These are phyloP conservation scores for Lampropteryx suffumata DNA, from an alignment of 2,888 invertebrate species.

Conservation along the genomic window DNA sequence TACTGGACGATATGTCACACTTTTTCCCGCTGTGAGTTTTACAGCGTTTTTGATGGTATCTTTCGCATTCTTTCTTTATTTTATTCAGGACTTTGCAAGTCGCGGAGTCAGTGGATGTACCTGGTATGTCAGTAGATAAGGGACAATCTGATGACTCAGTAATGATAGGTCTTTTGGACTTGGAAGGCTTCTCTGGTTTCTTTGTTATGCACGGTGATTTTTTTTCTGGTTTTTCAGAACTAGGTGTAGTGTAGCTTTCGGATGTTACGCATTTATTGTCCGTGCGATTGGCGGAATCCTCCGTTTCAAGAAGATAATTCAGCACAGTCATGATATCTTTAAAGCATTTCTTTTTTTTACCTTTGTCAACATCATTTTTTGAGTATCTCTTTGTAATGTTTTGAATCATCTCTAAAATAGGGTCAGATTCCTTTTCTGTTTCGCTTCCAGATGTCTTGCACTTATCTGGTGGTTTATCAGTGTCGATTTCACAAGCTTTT, in stretches of 20 bases:
- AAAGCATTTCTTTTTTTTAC: constrained; percentile 67
- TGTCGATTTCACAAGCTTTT: constrained; percentile 8
- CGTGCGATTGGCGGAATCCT: constrained; percentile 53
- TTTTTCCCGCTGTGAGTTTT: constrained; percentile 50
- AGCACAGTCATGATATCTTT: constrained; percentile 68
- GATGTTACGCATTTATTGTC: constrained; percentile 21
- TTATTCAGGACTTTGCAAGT: constrained; percentile 68
- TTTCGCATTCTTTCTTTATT: constrained; percentile 72
- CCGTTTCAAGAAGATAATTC: constrained; percentile 71
- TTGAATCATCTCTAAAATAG: constrained; percentile 63
- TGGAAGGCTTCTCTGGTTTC: constrained; percentile 13
- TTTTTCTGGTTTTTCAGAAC: constrained; percentile 16
- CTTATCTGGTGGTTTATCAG: constrained; percentile 8
- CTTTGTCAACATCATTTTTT: constrained; percentile 60
- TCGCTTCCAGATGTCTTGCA: constrained; percentile 20
- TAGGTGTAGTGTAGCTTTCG: constrained; percentile 21
- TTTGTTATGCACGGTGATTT: constrained; percentile 2
- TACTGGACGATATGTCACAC: constrained; percentile 65
- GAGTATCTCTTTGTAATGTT: constrained; percentile 72
- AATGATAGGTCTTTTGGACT: constrained; percentile 39
- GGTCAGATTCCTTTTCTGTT: constrained; percentile 41
- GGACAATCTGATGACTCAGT: constrained; percentile 52
- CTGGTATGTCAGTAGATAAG: constrained; percentile 58
- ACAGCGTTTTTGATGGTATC: constrained; percentile 66
- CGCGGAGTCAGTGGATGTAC: constrained; percentile 65